phyloP scores from a whole-genome alignment of 1,140 invertebrate genomes.

The Ceratosolen fusciceps region DNA sequence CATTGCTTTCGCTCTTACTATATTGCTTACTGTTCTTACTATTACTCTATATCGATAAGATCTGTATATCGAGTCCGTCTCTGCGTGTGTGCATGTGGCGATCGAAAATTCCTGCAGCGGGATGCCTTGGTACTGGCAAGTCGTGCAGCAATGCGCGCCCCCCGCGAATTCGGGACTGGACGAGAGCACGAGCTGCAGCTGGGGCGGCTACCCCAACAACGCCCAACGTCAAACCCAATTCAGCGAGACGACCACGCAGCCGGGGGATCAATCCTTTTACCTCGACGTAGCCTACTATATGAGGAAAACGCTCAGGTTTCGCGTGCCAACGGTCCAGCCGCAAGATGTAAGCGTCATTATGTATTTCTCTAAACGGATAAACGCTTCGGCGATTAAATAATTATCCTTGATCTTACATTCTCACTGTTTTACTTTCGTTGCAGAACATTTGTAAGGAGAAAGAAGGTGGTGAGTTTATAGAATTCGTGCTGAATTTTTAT shows the following conservation, averaged over 20 bases:
- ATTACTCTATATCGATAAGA: no score
- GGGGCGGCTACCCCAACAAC: slow-evolving; percentile 53
- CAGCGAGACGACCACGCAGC: slow-evolving; percentile 61
- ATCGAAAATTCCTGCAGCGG: slow-evolving; percentile 53
- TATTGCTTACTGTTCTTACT: no score
- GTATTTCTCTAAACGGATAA: neutral
- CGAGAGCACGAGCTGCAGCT: slow-evolving; percentile 60
- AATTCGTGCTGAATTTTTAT: slow-evolving; percentile 67
- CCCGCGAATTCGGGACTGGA: slow-evolving; percentile 53
- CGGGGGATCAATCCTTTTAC: slow-evolving; percentile 61
- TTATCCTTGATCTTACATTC: neutral
- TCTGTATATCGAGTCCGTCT: no score
- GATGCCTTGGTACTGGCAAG: slow-evolving; percentile 66
- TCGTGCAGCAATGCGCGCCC: slow-evolving; percentile 62
- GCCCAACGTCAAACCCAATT: slow-evolving; percentile 60
- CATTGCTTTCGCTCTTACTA: no score
- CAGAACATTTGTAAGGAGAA: slow-evolving; percentile 67
- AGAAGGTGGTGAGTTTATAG: slow-evolving; percentile 64
- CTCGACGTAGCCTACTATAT: slow-evolving; percentile 66
- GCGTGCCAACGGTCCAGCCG: slow-evolving; percentile 65
- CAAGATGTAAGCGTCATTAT: slow-evolving; percentile 64
- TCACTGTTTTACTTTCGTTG: slow-evolving; percentile 43
- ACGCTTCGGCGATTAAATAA: no score
- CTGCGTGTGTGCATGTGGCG: no score
- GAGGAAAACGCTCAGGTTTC: slow-evolving; percentile 64